Base-by-base conservation (phyloP, 2,113 vertebrate genomes). In the Rhineura floridana region DNA sequence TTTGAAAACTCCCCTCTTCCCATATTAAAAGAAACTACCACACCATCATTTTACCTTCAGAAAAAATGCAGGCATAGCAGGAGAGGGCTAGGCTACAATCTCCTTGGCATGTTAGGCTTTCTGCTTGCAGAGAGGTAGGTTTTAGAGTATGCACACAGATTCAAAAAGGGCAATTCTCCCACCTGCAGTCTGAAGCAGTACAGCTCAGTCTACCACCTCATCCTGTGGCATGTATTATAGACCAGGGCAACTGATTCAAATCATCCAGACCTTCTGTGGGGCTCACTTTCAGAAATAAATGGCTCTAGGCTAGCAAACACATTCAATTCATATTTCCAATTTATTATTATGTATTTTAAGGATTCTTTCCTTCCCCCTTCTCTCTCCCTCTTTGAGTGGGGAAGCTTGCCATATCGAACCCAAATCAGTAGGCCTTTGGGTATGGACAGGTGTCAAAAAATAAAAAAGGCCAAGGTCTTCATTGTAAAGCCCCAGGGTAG, bases 281-380 rank as follows among this genome's bases (percentile, higher is more conserved):
- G 77, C 81, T 90, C 86, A 59, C 59, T 86, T 63, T 67, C 8
- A 81, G 69, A 86, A 93, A 84, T 91, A 79, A 59, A 62, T 59
- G 48, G 91, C 44, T 91, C 92, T 90, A 76, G 87, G 78, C 90
- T 91, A 83, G 81, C 21, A 81, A 93, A 79, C 39, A 50, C 80
- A 90, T 87, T 86, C 73, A 50, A 46, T 87, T 86, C 85, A 76
- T 76, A 83, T 93, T 94, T 90, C 91, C 92, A 90, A 90, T 63
- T 55, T 12, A 83, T 88, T 81, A 9, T 87, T 59, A 33, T 90
- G 91, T 39, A 52, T 52, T 4, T 12, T 33, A 83, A 83, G 81
- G 55, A 75, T 88, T 75, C 19, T 44, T 83, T 72, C 73, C 84
- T 65, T 67, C 75, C 84, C 84, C 65, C 55, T 84, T 79, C 84